Evolutionary conservation across 2,113 vertebrate species (phyloP).

Genomic region (Nothoprocta pentlandii): DNA sequence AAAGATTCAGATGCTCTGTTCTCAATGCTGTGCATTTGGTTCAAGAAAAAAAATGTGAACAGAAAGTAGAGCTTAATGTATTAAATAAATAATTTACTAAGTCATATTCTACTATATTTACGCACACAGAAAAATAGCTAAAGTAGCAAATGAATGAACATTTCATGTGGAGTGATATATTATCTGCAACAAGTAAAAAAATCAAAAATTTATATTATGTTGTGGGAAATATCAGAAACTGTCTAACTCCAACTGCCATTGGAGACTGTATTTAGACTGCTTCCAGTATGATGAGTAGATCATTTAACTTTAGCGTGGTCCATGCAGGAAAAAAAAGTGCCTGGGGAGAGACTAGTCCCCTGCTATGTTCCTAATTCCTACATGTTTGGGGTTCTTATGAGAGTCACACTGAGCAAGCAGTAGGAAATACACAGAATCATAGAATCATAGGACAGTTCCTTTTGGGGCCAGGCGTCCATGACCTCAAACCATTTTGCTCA

Average conservation of each 20-base stretch:
- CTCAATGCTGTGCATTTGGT: not conserved
- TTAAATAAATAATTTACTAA: constrained; percentile 62
- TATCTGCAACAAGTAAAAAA: not conserved
- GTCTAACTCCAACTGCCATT: not conserved
- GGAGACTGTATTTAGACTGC: not conserved
- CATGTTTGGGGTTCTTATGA: not conserved
- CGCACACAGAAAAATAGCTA: constrained; percentile 32
- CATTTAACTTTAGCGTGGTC: not conserved
- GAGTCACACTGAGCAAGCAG: not conserved
- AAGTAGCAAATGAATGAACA: constrained; percentile 37
- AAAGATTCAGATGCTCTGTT: not conserved
- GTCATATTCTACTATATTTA: constrained; percentile 31
- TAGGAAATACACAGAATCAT: not conserved
- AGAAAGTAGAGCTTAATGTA: constrained; percentile 39
- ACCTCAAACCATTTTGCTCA: not conserved
- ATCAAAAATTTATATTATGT: not conserved
- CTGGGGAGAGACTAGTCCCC: not conserved
- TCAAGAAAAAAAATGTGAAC: not conserved
- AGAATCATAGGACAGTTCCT: rapidly evolving
- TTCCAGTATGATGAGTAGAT: not conserved
- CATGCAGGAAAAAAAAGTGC: not conserved
- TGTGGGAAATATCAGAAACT: not conserved
- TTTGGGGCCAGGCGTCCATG: not conserved
- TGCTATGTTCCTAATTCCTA: not conserved
- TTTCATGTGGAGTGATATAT: not conserved